Base-by-base conservation (phyloP, 2,888 invertebrate genomes). In the Mechanitis messenoides region DNA sequence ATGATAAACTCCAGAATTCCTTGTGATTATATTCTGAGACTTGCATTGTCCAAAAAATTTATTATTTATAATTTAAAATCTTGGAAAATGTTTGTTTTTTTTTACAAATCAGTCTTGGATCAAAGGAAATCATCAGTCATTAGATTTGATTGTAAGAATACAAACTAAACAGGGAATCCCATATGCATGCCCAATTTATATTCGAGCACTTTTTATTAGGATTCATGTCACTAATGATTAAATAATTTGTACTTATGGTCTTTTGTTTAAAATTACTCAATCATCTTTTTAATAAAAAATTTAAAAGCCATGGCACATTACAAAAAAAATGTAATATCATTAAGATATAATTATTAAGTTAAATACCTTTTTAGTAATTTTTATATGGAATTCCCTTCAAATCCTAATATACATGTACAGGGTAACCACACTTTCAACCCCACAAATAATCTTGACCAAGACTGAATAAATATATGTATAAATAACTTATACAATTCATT, bases 341-440 rank as follows among this genome's bases (percentile, higher is more conserved):
- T 31, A 31, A 9, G 50, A 50, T 50, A 50, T 31, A 35, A 35
- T 31, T 2, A 50, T 31, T 9, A 3, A 50, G 7, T 47, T 47
- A 35, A 6, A 35, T 47, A 20, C 7, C 20, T 20, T 20, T 3
- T 11, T n/a, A 20, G 3, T 31, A 12, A 3, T 31, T 50, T 50
- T 50, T 6, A 56, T 62, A 77, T 79, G 83, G 83, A 85, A 85
- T 84, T 83, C 82, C 82, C 82, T 75, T 68, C 70, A 76, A 76
- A 77, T 80, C 78, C 74, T 73, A 70, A 68, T 72, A 60, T 54
- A 46, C 58, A 56, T 53, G 45, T 63, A 62, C 56, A 42, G 71
- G 76, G 76, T 80, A 81, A 84, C 81, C 80, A 83, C 87, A 85
- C 85, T 84, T 85, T 82, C 77, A 79, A 80, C 78, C 20, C 72